Conservation (phyloP, 2,888 invertebrate genomes). For the Drosophila multiciliata region DNA sequence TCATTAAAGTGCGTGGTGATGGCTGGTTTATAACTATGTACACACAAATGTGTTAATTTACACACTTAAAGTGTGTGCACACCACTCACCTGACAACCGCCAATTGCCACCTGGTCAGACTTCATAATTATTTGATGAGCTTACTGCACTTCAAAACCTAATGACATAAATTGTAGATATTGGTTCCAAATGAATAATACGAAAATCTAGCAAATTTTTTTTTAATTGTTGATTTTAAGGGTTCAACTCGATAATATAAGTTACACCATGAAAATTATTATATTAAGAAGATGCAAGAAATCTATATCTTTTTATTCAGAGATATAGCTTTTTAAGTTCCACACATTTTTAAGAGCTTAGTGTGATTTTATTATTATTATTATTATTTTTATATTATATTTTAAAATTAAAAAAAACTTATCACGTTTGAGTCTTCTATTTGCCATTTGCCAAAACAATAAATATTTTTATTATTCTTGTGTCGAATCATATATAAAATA, state of each 20-base stretch:
- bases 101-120: constrained; percentile 6
- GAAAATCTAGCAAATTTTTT: neutral
- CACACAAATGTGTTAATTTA: constrained; percentile 5
- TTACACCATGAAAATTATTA: neutral
- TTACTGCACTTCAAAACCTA: neutral
- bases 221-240: neutral
- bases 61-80: constrained; percentile 3
- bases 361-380: neutral
- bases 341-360: neutral
- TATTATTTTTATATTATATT: neutral
- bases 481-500: no score
- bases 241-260: neutral
- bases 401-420: neutral
- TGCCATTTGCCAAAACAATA: neutral
- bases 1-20: constrained; percentile 44
- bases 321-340: neutral
- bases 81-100: neutral
- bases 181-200: neutral
- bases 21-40: constrained; percentile 10
- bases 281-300: neutral
- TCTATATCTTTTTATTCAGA: neutral
- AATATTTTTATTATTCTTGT: neutral
- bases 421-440: neutral
- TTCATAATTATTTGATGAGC: constrained; percentile 5
- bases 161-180: neutral